Base-by-base conservation (phyloP, 2,113 vertebrate species). In the Protobothrops mucrosquamatus region DNA sequence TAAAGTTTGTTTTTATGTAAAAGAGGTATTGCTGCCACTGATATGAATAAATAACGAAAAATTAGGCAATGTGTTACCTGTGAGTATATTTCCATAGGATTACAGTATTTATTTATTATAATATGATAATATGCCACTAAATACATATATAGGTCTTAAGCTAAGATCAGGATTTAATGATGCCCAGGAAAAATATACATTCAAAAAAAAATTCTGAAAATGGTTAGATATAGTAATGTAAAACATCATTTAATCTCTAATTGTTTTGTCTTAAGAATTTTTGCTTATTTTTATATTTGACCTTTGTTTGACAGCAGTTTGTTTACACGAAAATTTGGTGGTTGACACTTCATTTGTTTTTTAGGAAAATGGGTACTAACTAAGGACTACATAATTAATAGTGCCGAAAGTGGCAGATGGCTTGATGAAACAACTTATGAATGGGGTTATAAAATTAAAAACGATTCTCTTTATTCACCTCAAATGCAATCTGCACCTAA, bases 281-380 rank as follows among this genome's bases (percentile, higher is more conserved):
- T 93, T 96, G 92, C 96, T 96, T 94, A 95, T 96, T 93, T 97
- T 97, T 94, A 15, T 94, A 89, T 96, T 95, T 97, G 87, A 89
- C 96, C 89, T 96, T 97, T 93, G 95, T 93, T 91, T 97, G 95
- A 97, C 97, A 97, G 94, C 74, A 43, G n/a, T 97, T 97, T 97
- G 94, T 96, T 93, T 97, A 74, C 95, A 95, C 10, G 59, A 96
- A 96, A 95, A 96, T 95, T 97, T 94, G 96, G 69, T 97, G 93
- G 95, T 88, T 97, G 89, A 97, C 94, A 93, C 91, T 97, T 97
- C 85, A 95, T 98, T 98, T 97, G 92, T 95, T 96, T 97, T 98
- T 94, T 96, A 99, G 99, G 99, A 97, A 99, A 99, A 96, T 99
- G 99, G 99, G 97, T 99, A 94, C 97, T 99, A 97, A 98, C 98